A percentile compares a stretch with the other conserved stretches of the same genome.
phyloP scores from a whole-genome alignment of 2,797 vertebrate species.

The Champsocephalus gunnari region DNA sequence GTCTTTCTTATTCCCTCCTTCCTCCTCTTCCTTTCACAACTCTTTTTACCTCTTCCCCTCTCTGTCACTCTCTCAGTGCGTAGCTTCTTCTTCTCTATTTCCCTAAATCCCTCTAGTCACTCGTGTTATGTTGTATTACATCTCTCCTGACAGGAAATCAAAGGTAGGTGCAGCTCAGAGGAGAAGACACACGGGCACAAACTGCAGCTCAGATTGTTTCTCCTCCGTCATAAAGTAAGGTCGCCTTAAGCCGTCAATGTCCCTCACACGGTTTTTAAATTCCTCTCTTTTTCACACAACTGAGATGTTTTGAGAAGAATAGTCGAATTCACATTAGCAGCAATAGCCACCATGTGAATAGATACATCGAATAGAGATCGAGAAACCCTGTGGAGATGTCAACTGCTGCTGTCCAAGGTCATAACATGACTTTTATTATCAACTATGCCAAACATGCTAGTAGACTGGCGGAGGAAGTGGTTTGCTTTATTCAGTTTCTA shows the following conservation, averaged over 20 bases:
- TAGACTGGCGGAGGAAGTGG: slow-evolving; percentile 16
- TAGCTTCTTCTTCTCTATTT: slow-evolving; percentile 2
- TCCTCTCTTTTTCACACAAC: not conserved
- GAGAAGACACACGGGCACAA: slow-evolving; percentile 22
- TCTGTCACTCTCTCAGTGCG: slow-evolving; percentile 12
- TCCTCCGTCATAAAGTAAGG: slow-evolving; percentile 19
- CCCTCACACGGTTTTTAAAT: slow-evolving; percentile 14
- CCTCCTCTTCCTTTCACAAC: not conserved
- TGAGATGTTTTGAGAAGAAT: not conserved
- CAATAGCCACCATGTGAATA: not conserved
- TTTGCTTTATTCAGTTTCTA: slow-evolving; percentile 17
- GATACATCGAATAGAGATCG: not conserved
- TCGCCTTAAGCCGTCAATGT: not conserved
- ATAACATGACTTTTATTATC: not conserved
- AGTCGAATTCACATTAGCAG: not conserved
- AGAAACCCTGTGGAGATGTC: not conserved
- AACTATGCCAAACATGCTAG: not conserved
- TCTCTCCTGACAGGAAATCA: slow-evolving; percentile 64
- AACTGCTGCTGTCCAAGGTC: not conserved
- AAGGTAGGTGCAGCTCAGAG: slow-evolving; percentile 53
- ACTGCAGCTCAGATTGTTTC: slow-evolving; percentile 19
- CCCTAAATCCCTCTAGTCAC: slow-evolving; percentile 5
- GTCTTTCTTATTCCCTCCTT: not conserved
- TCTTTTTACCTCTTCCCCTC: not conserved
- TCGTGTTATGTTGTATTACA: slow-evolving; percentile 52